These are phyloP conservation scores for Ridgeia piscesae DNA, from an alignment of 1,140 invertebrate genomes.

Conservation along the genomic window DNA sequence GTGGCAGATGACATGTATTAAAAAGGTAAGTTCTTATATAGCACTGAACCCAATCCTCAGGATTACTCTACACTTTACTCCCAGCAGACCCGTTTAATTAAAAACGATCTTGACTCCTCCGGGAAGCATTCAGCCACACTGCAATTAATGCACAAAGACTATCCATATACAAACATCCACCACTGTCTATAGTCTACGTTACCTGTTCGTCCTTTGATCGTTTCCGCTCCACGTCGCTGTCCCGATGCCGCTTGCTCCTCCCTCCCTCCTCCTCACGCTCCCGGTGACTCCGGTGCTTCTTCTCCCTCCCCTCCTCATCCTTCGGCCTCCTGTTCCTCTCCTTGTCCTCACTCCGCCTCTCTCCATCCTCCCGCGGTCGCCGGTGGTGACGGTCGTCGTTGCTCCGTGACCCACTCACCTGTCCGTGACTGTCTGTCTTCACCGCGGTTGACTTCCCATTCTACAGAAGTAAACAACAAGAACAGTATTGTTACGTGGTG, in stretches of 20 bases:
- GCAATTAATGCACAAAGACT: no score
- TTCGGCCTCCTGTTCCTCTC: neutral
- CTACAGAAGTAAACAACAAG: no score
- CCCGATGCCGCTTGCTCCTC: neutral
- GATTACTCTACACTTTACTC: no score
- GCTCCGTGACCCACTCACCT: neutral
- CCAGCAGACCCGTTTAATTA: no score
- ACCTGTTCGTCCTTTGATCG: neutral
- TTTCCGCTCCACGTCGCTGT: neutral
- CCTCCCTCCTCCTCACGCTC: slow-evolving; percentile 25
- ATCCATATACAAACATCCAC: no score
- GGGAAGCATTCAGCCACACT: no score
- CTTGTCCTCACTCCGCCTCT: neutral
- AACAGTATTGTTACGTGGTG: no score
- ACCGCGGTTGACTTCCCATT: neutral
- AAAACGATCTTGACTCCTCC: no score
- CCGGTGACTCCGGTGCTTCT: slow-evolving; percentile 13
- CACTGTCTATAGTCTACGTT: no score
- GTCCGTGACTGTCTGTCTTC: neutral
- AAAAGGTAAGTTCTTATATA: no score
- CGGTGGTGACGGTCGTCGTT: neutral
- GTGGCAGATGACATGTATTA: no score
- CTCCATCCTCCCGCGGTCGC: neutral
- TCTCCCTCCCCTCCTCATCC: slow-evolving; percentile 10
- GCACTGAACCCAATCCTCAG: no score